Base-by-base conservation (phyloP, 2,888 invertebrate genomes). In the Dicyrtoma fusca region DNA sequence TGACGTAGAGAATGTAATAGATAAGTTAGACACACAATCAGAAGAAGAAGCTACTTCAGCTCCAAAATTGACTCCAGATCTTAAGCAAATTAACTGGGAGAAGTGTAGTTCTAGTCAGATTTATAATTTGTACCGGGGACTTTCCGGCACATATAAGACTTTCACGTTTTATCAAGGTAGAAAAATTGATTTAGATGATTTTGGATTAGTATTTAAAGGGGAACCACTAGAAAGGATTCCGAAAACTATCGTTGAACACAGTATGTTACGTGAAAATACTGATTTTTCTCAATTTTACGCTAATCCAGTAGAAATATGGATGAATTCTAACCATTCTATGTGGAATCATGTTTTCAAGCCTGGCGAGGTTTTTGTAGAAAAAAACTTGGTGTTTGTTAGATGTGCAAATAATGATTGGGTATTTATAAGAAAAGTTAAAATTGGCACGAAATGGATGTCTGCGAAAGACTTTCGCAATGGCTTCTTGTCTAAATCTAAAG, bases 401-500 rank as follows among this genome's bases (percentile, higher is more conserved):
- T 80, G 80, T 71, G 62, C 61, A 42, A 61, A 57, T 25, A n/a
- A 44, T 0, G 69, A 85, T 77, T 90, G 87, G 85, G 84, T 94
- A 74, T 87, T 88, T 83, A 87, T 92, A 72, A 85, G 85, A 77
- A 86, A 87, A 79, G 78, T 94, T 71, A 87, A 88, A 81, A 83
- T 94, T 73, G 85, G 88, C 78, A 90, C 88, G 82, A 90, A 87
- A 83, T 85, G 87, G 80, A 92, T 95, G 88, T 87, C 86, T 64
- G 92, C 94, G 2, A 81, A 84, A 80, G 93, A 94, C 82, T 97
- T 97, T 85, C 89, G 89, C 83, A 94, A 94, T 86, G 95, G 95
- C 10, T 95, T 89, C 84, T 84, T 95, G 42, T 88, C 87, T 81
- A 90, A 90, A 84, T 81, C 51, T 21, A 74, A 72, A 47, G 42